These are phyloP conservation scores for Paracentrotus lividus DNA, from an alignment of 53 echinoderm and acorn worm genomes.

Conservation along the genomic window DNA sequence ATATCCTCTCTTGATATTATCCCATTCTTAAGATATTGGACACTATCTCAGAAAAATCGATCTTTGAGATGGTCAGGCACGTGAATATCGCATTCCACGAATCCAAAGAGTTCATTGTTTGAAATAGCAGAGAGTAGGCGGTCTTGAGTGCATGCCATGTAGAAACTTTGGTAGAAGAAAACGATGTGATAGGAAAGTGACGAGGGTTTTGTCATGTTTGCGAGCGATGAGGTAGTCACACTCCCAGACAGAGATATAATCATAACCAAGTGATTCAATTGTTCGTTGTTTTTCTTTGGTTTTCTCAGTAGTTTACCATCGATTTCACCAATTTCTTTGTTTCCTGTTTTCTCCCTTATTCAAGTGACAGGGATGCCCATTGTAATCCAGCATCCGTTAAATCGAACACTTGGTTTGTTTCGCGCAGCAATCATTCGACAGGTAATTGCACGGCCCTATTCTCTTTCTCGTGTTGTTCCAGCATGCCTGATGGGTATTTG, in stretches of 20 bases:
- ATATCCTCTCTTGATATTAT: conserved; percentile 73
- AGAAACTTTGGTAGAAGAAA: no score
- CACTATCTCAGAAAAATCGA: neutral
- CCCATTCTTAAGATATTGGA: neutral
- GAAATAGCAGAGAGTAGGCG: neutral
- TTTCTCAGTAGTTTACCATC: neutral
- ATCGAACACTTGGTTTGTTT: conserved; percentile 75
- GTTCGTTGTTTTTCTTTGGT: conserved; percentile 52
- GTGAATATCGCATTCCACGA: neutral
- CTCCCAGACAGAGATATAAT: neutral
- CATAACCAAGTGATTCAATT: neutral
- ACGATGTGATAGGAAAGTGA: no score
- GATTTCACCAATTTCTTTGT: neutral
- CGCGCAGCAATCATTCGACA: conserved; percentile 69
- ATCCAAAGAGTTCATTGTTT: neutral
- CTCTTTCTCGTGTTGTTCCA: conserved; percentile 55
- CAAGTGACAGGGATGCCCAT: conserved; percentile 70
- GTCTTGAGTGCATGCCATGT: neutral
- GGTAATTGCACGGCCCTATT: conserved; percentile 8
- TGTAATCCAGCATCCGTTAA: conserved; percentile 73
- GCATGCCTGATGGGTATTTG: conserved; percentile 50
- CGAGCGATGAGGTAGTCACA: neutral
- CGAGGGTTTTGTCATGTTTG: no score
- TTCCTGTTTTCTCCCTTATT: conserved; percentile 27
- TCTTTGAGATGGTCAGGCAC: neutral